A percentile compares a stretch with the other conserved stretches of the same genome.
These are phyloP conservation scores for Marisa cornuarietis DNA, from an alignment of 1,140 invertebrate species.

Conservation along the genomic window DNA sequence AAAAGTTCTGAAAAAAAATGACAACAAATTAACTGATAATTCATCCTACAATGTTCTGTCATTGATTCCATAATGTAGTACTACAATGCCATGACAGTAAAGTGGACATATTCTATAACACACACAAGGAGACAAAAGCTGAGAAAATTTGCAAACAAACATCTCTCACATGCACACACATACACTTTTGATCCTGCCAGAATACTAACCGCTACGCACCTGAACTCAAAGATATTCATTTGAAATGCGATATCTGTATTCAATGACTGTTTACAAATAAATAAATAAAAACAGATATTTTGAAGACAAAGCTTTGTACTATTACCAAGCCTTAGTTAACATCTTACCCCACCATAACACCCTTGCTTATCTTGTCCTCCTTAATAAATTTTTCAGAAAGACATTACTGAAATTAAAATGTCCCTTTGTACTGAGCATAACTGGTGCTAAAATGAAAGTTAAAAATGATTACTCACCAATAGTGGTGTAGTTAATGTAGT, in stretches of 20 bases:
- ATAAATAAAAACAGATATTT: no score
- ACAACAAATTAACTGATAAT: background rate
- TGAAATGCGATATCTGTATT: no score
- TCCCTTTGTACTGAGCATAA: no score
- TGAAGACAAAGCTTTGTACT: no score
- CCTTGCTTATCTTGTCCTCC: no score
- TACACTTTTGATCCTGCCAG: background rate
- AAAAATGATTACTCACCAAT: conserved; percentile 76
- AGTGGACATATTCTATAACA: background rate
- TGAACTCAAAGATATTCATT: no score
- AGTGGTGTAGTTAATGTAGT: conserved; percentile 99
- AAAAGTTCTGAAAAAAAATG: conserved; percentile 83
- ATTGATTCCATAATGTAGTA: background rate
- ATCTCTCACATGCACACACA: background rate
- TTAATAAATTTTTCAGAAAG: no score
- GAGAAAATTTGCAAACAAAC: background rate
- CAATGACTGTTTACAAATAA: no score
- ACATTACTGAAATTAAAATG: no score
- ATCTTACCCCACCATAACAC: background rate
- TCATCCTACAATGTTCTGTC: background rate
- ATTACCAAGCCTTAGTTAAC: no score
- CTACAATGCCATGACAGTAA: background rate
- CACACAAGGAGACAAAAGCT: background rate
- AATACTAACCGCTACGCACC: background rate
- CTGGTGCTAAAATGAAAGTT: no score